These are phyloP conservation scores for Luscinia luscinia DNA, from an alignment of 2,797 vertebrate species.

Conservation along the genomic window DNA sequence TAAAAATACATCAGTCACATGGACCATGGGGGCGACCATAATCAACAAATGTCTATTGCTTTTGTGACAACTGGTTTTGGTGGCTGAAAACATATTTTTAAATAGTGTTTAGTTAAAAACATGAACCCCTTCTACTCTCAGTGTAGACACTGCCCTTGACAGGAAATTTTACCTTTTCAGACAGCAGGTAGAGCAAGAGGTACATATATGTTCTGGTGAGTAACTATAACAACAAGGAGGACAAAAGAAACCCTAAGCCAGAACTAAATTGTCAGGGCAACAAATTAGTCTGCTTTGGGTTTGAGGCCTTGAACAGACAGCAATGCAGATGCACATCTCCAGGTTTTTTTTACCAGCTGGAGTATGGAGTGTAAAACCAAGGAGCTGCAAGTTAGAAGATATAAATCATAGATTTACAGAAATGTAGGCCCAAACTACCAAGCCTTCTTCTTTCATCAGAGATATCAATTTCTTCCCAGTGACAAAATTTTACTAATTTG, in stretches of 20 bases:
- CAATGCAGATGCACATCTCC: background rate
- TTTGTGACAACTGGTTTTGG: background rate
- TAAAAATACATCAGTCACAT: background rate
- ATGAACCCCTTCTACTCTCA: background rate
- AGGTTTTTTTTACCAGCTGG: background rate
- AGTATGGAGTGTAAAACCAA: background rate
- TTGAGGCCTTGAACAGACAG: background rate
- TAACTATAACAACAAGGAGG: background rate
- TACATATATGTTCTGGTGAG: background rate
- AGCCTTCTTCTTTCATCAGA: background rate
- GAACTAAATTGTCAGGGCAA: conserved; percentile 13
- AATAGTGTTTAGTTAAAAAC: background rate
- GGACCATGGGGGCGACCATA: background rate
- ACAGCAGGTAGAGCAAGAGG: background rate
- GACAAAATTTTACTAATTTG: background rate
- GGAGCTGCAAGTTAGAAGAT: background rate
- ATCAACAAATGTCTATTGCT: background rate
- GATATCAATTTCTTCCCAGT: background rate
- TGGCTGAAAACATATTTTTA: background rate
- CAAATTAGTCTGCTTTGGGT: background rate
- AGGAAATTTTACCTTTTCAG: background rate
- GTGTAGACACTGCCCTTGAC: background rate
- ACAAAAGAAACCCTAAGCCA: background rate
- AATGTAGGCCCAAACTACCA: background rate
- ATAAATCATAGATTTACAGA: background rate